Evolutionary conservation across 2,888 invertebrate genomes (phyloP).

Genomic region (Theretra japonica): DNA sequence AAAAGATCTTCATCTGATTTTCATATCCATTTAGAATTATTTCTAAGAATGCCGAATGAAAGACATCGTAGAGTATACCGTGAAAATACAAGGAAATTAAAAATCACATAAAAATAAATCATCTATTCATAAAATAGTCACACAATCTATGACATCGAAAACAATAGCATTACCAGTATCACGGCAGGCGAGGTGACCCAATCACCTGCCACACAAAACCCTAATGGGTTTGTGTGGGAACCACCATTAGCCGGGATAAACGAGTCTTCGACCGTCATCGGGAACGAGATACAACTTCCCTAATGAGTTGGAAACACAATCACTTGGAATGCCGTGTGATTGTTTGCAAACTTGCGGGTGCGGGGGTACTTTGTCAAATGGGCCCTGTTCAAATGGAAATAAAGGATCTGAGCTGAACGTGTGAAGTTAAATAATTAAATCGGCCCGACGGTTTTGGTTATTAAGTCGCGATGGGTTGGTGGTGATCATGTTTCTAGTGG

Average conservation of each 20-base stretch:
- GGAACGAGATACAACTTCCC: constrained; percentile 34
- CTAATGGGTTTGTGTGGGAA: not conserved
- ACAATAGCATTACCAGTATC: too few species aligned
- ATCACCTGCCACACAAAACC: constrained; percentile 14
- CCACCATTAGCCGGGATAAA: constrained; percentile 28
- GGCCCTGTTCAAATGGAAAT: constrained; percentile 19
- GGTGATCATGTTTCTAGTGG: not conserved
- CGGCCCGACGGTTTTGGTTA: not conserved
- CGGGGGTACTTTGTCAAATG: constrained; percentile 35
- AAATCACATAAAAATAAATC: too few species aligned
- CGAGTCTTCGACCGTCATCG: constrained; percentile 23
- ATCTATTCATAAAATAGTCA: too few species aligned
- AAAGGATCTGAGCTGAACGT: not conserved
- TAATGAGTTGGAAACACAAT: constrained; percentile 60
- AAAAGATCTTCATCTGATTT: too few species aligned
- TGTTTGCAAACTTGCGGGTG: constrained; percentile 45
- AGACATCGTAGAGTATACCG: too few species aligned
- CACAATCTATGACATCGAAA: too few species aligned
- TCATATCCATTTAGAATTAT: too few species aligned
- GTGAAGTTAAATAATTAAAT: not conserved
- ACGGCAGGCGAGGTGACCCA: not conserved
- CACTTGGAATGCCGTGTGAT: constrained; percentile 49
- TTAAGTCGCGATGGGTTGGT: not conserved
- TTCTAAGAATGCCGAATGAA: too few species aligned
- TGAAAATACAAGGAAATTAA: too few species aligned